These are phyloP conservation scores for Anoplophora glabripennis DNA, from an alignment of 1,140 invertebrate genomes.

Conservation along the genomic window DNA sequence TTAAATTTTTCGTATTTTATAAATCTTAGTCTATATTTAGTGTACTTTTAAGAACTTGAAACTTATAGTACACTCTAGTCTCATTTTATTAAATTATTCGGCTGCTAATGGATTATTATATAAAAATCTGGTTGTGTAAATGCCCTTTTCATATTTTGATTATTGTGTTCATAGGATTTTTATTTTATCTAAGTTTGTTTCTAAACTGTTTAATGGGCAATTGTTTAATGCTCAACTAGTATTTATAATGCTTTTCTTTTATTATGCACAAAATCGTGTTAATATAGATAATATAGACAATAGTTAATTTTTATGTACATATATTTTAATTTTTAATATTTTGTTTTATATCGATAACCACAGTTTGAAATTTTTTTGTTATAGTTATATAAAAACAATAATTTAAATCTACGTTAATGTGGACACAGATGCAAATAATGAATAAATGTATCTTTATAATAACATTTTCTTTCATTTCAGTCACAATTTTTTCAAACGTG, in stretches of 20 bases:
- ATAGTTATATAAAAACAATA: conserved; percentile 20
- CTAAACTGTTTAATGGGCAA: conserved; percentile 12
- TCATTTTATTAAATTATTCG: conserved; percentile 13
- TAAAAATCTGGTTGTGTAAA: conserved; percentile 9
- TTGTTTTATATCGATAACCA: conserved; percentile 22
- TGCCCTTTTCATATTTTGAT: conserved; percentile 7
- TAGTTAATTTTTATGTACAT: conserved; percentile 37
- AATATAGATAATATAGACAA: conserved; percentile 31
- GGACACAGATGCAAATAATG: conserved; percentile 35
- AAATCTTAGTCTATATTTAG: conserved; percentile 18
- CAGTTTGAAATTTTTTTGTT: conserved; percentile 24
- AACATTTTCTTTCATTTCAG: conserved; percentile 7
- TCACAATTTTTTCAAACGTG: no score
- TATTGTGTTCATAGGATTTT: conserved; percentile 3
- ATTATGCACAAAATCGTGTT: conserved; percentile 29
- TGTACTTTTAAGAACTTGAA: conserved; percentile 6
- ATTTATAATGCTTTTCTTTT: conserved; percentile 20
- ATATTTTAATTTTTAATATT: conserved; percentile 13
- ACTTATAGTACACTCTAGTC: conserved; percentile 25
- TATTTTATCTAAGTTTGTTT: conserved; percentile 8
- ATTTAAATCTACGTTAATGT: conserved; percentile 29
- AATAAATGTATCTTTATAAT: conserved; percentile 37
- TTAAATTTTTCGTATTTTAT: conserved; percentile 10
- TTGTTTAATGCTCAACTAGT: conserved; percentile 24
- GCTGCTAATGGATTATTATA: conserved; percentile 12